Conservation (phyloP, 2,113 vertebrate species). For the Gymnobelideus leadbeateri region DNA sequence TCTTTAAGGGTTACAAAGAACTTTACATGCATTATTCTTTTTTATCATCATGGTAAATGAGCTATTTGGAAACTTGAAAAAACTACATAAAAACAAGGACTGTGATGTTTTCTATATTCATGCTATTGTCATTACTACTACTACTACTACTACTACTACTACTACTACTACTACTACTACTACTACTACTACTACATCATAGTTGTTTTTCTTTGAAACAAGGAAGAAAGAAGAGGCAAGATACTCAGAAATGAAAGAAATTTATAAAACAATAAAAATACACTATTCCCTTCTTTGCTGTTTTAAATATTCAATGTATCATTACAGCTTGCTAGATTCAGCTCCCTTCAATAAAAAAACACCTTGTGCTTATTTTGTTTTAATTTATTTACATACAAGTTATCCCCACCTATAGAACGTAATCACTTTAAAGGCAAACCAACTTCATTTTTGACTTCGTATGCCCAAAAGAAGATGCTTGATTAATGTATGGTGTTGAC, state of each 20-base stretch:
- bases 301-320: background rate
- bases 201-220: background rate
- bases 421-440: background rate
- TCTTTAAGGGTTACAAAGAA: background rate
- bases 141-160: too few relatives aligned
- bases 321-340: background rate
- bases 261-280: background rate
- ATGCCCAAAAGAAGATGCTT: background rate
- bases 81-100: background rate
- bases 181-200: background rate
- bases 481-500: background rate
- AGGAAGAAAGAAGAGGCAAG: background rate
- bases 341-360: background rate
- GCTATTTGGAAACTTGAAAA: background rate
- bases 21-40: background rate
- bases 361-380: background rate
- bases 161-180: too few relatives aligned
- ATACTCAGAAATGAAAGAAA: background rate
- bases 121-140: too few relatives aligned
- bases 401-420: background rate
- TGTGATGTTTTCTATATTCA: too few relatives aligned
- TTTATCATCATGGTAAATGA: background rate
- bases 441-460: background rate
- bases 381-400: background rate
- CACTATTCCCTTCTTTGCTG: background rate